Evolutionary conservation across 2,797 vertebrate genomes (phyloP).

Genomic region (Echeneis naucrates): DNA sequence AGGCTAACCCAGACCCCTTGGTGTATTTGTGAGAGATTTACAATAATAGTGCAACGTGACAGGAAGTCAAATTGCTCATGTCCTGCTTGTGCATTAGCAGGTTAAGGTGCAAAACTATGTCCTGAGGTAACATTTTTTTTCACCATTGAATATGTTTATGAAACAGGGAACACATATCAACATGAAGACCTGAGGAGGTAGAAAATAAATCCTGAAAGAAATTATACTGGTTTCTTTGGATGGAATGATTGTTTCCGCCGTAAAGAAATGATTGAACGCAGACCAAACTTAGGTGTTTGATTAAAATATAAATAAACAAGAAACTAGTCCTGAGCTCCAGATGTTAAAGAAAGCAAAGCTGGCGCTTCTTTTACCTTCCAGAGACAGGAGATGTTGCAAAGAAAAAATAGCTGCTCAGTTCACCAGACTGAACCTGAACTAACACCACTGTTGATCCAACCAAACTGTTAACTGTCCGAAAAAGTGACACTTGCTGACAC

Average conservation of each 20-base stretch:
- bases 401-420: background rate
- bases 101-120: slow-evolving; percentile 34
- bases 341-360: no score
- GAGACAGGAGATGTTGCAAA: background rate
- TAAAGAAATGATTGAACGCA: background rate
- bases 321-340: background rate
- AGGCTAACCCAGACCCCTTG: slow-evolving; percentile 17
- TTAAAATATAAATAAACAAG: background rate
- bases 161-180: background rate
- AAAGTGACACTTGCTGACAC: background rate
- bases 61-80: background rate
- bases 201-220: slow-evolving; percentile 4
- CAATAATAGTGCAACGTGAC: background rate
- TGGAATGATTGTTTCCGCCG: slow-evolving; percentile 38
- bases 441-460: no score
- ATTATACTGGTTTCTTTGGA: slow-evolving; percentile 8
- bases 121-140: slow-evolving; percentile 38
- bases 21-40: background rate
- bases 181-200: slow-evolving; percentile 36
- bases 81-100: slow-evolving; percentile 4
- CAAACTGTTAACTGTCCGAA: background rate
- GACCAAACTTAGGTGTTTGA: background rate
- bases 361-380: no score
- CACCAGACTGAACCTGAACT: background rate
- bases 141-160: background rate